phyloP scores from a whole-genome alignment of 2,113 vertebrate genomes.

The Fulica atra region DNA sequence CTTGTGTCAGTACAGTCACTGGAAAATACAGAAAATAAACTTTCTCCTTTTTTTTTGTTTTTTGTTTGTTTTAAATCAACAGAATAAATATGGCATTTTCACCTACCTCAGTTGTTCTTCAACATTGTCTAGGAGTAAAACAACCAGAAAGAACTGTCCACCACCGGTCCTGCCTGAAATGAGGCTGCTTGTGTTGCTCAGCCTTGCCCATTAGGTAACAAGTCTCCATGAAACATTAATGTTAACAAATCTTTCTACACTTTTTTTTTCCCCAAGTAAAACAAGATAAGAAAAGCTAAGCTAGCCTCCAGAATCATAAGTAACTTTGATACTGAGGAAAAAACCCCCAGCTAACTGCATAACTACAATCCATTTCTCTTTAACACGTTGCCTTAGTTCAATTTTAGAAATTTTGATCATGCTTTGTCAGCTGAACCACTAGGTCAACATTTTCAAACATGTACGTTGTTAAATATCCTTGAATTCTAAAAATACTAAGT shows the following conservation, averaged over 20 bases:
- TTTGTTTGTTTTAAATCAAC: neutral
- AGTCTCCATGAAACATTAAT: neutral
- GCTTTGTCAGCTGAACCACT: neutral
- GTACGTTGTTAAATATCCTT: neutral
- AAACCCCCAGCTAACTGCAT: neutral
- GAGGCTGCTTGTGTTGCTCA: neutral
- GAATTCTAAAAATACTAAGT: neutral
- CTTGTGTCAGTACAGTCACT: neutral
- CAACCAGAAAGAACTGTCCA: neutral
- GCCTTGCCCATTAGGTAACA: neutral
- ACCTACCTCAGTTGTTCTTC: neutral
- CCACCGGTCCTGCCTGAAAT: neutral
- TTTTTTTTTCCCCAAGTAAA: neutral
- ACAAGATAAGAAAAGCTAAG: neutral
- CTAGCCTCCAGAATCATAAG: neutral
- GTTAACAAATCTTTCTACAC: neutral
- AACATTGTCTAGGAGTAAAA: neutral
- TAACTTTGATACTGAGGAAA: neutral
- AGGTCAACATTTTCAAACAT: neutral
- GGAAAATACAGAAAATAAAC: neutral
- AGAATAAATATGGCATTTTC: neutral
- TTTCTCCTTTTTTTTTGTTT: no score
- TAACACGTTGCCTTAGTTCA: neutral
- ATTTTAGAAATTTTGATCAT: neutral
- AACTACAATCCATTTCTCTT: neutral